Conservation (phyloP, 2,797 vertebrate genomes). For the Nyctibius grandis region DNA sequence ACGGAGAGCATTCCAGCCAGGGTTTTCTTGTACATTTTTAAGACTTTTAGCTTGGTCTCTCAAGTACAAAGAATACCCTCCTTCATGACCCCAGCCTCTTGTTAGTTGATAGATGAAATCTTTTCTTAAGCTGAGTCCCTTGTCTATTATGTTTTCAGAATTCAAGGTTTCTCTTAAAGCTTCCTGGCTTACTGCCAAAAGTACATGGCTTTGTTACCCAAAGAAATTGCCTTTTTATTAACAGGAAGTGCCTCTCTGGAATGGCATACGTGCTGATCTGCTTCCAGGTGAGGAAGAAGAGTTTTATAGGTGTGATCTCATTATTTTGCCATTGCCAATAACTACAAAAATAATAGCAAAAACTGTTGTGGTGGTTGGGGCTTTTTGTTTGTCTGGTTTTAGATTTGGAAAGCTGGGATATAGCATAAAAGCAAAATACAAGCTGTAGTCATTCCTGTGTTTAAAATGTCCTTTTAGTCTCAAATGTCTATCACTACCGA, state of each 20-base stretch:
- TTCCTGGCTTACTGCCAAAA: slow-evolving; percentile 60
- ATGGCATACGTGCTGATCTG: neutral
- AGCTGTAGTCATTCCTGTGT: neutral
- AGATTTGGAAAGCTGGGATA: neutral
- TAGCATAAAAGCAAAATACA: neutral
- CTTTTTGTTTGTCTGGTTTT: neutral
- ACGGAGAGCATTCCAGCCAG: slow-evolving; percentile 21
- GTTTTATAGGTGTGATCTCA: neutral
- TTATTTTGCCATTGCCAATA: neutral
- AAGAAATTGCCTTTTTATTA: slow-evolving; percentile 54
- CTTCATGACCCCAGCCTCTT: slow-evolving; percentile 71
- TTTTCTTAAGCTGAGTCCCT: slow-evolving; percentile 67
- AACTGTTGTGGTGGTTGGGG: neutral
- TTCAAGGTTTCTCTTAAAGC: slow-evolving; percentile 67
- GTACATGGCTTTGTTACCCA: slow-evolving; percentile 42
- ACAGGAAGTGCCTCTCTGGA: slow-evolving; percentile 62
- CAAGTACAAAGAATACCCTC: slow-evolving; percentile 63
- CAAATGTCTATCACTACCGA: neutral
- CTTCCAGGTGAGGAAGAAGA: slow-evolving; percentile 40
- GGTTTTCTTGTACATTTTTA: slow-evolving; percentile 34
- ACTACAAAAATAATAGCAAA: neutral
- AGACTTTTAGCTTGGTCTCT: slow-evolving; percentile 66
- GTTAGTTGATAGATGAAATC: slow-evolving; percentile 73
- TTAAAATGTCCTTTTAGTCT: neutral
- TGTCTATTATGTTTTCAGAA: slow-evolving; percentile 71